Evolutionary conservation across 2,113 vertebrate genomes (phyloP).

Genomic region (Thamnaconus septentrionalis): DNA sequence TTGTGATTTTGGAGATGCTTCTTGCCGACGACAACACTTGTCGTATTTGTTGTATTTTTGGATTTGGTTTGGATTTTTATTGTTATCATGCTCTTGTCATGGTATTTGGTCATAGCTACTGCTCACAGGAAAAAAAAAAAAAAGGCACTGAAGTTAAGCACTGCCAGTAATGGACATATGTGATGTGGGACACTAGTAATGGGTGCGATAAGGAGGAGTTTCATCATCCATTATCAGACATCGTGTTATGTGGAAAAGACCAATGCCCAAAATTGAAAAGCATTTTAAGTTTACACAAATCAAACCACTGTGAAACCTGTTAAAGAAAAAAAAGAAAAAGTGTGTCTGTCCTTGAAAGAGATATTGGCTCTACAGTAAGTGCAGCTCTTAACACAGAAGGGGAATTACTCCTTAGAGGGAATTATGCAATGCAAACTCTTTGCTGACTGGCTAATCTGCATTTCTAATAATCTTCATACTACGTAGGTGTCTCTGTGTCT

Average conservation of each 20-base stretch:
- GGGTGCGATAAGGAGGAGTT: neutral
- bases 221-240: constrained; percentile 5
- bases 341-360: constrained; percentile 10
- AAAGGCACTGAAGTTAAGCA: too few species aligned
- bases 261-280: neutral
- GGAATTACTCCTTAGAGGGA: constrained; percentile 44
- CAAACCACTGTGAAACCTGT: constrained; percentile 15
- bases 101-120: too few species aligned
- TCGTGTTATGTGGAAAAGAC: neutral
- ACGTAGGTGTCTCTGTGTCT: constrained; percentile 29
- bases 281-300: neutral
- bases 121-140: too few species aligned
- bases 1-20: too few species aligned
- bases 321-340: constrained; percentile 11
- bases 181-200: too few species aligned
- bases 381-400: constrained; percentile 11
- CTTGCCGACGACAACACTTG: too few species aligned
- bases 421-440: constrained; percentile 46
- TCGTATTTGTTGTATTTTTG: too few species aligned
- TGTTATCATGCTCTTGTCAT: too few species aligned
- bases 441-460: constrained; percentile 57
- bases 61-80: too few species aligned
- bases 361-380: constrained; percentile 6
- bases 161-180: constrained; percentile 9
- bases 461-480: constrained; percentile 17